phyloP scores from a whole-genome alignment of 1,140 invertebrate species.

The Lordiphosa collinella region DNA sequence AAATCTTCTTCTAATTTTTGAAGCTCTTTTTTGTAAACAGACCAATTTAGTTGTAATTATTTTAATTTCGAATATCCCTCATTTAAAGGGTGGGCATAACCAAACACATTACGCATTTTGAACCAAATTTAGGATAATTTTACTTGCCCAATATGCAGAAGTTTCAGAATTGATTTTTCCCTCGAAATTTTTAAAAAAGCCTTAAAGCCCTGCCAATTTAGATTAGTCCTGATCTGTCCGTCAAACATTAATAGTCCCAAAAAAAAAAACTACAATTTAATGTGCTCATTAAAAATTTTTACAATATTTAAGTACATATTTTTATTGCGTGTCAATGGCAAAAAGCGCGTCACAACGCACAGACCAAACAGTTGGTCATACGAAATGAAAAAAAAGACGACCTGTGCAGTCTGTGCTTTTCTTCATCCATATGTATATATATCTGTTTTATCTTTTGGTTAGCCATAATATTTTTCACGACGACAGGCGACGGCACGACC shows the following conservation, averaged over 20 bases:
- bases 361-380: constrained; percentile 27
- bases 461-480: constrained; percentile 64
- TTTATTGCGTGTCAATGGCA: constrained; percentile 76
- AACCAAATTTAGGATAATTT: too few relatives aligned
- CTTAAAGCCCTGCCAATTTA: background rate
- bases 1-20: too few relatives aligned
- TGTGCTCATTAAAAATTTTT: constrained; percentile 44
- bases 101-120: too few relatives aligned
- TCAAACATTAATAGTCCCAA: constrained; percentile 16
- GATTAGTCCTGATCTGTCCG: constrained; percentile 20
- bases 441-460: constrained; percentile 65
- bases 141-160: too few relatives aligned
- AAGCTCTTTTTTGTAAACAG: too few relatives aligned
- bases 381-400: constrained; percentile 2
- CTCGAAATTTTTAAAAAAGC: background rate
- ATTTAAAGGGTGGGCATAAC: too few relatives aligned
- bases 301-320: constrained; percentile 59
- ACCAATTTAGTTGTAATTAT: too few relatives aligned
- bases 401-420: constrained; percentile 25
- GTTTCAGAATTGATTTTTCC: too few relatives aligned
- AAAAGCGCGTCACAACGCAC: constrained; percentile 67
- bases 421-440: constrained; percentile 6
- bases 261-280: constrained; percentile 12
- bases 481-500: constrained; percentile 69
- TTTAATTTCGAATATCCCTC: too few relatives aligned